Percentiles rank a stretch among this genome's conserved stretches.
Evolutionary conservation across 2,888 invertebrate species (phyloP).

Genomic region (Eupithecia tripunctaria): DNA sequence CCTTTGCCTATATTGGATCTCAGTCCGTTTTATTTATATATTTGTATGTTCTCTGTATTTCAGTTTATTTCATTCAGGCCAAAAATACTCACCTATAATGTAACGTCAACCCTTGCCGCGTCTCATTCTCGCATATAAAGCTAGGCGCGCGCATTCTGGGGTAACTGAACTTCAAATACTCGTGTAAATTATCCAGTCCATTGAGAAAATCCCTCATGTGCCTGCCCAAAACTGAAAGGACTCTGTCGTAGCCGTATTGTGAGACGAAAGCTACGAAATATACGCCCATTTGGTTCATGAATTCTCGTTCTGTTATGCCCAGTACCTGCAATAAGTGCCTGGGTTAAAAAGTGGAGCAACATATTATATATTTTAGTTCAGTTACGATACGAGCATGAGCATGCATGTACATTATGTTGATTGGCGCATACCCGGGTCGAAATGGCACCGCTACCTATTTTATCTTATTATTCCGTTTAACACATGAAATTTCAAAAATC

Average conservation of each 20-base stretch:
- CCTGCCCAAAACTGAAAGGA: conserved; percentile 94
- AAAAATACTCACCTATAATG: conserved; percentile 87
- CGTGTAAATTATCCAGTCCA: conserved; percentile 97
- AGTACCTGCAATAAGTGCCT: conserved; percentile 86
- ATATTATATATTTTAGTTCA: too few relatives aligned
- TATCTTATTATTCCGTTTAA: too few relatives aligned
- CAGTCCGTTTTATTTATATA: not conserved
- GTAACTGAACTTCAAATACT: conserved; percentile 98
- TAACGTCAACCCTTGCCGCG: conserved; percentile 94
- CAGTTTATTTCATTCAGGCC: not conserved
- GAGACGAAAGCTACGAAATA: conserved; percentile 97
- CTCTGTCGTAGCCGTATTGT: conserved; percentile 97
- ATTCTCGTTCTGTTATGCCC: conserved; percentile 93
- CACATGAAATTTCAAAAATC: too few relatives aligned
- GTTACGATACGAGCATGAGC: too few relatives aligned
- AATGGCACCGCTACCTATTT: too few relatives aligned
- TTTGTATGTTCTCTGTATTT: not conserved
- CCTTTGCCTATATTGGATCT: not conserved
- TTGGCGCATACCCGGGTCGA: too few relatives aligned
- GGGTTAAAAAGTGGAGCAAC: conserved; percentile 5
- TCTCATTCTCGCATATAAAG: conserved; percentile 98
- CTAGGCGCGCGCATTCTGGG: conserved; percentile 96
- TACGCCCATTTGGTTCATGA: conserved; percentile 97
- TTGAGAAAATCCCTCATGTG: conserved; percentile 98
- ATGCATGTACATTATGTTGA: too few relatives aligned